Percentiles rank a stretch among this genome's conserved stretches.
These are phyloP conservation scores for Acanthopleura granulata DNA, from an alignment of 2,888 invertebrate species.

Conservation along the genomic window DNA sequence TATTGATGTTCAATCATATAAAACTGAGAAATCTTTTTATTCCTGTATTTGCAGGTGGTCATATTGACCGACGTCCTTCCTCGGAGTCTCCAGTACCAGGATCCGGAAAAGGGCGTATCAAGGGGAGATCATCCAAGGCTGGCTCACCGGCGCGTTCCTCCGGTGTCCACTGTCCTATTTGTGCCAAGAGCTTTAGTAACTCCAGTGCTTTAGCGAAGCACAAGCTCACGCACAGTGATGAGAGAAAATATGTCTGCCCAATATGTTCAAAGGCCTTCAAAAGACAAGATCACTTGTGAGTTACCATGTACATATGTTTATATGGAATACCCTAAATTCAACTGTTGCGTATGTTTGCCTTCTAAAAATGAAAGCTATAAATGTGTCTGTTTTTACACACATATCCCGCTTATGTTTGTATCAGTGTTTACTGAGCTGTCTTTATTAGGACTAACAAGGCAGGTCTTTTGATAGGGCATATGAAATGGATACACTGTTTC, in stretches of 20 bases:
- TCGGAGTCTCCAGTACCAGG: slow-evolving; percentile 23
- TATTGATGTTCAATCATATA: no score
- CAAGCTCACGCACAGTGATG: slow-evolving; percentile 98
- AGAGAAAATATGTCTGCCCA: slow-evolving; percentile 94
- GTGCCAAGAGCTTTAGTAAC: slow-evolving; percentile 97
- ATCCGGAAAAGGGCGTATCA: slow-evolving; percentile 73
- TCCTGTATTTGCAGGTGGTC: not conserved
- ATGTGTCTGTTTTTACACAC: no score
- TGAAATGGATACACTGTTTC: no score
- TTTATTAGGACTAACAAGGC: no score
- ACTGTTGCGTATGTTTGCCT: not conserved
- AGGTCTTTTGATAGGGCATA: no score
- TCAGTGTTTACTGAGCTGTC: no score
- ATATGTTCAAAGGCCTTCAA: slow-evolving; percentile 98
- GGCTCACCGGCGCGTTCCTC: slow-evolving; percentile 30
- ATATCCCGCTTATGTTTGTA: no score
- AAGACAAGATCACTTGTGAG: slow-evolving; percentile 98
- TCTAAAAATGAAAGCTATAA: no score
- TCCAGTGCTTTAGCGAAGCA: slow-evolving; percentile 87
- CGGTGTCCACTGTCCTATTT: slow-evolving; percentile 78
- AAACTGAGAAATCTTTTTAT: not conserved
- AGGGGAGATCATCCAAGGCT: slow-evolving; percentile 85
- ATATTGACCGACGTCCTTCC: slow-evolving; percentile 23
- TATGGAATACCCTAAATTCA: not conserved
- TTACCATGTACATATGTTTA: slow-evolving; percentile 24